A percentile compares a stretch with the other conserved stretches of the same genome.
Evolutionary conservation across 2,888 invertebrate genomes (phyloP).

Genomic region (Eudemis profundana): DNA sequence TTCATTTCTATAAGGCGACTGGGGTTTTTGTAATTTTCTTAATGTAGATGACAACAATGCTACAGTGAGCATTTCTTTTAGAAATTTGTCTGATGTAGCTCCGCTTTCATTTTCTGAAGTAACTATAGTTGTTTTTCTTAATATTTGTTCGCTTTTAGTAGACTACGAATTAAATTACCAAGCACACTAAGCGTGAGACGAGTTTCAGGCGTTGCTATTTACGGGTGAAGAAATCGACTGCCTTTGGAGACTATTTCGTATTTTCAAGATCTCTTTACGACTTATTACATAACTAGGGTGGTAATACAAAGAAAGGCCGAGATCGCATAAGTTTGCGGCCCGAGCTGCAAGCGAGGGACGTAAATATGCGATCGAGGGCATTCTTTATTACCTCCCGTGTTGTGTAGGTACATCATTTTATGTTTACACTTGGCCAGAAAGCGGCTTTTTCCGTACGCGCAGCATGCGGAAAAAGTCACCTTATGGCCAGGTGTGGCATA

Average conservation of each 20-base stretch:
- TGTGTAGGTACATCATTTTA: too few species aligned
- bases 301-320: not conserved
- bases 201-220: conserved; percentile 15
- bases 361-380: too few species aligned
- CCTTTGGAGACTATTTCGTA: not conserved
- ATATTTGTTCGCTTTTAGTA: conserved; percentile 7
- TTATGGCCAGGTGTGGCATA: not conserved
- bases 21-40: conserved; percentile 29
- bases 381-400: too few species aligned
- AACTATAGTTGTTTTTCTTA: not conserved
- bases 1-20: conserved; percentile 11
- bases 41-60: conserved; percentile 17
- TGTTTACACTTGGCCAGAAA: too few species aligned
- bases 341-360: too few species aligned
- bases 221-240: not conserved
- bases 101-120: not conserved
- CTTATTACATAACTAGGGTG: not conserved
- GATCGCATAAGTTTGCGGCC: too few species aligned
- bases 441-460: too few species aligned
- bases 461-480: too few species aligned
- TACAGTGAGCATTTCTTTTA: conserved; percentile 15
- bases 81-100: conserved; percentile 2
- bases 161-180: not conserved
- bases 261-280: not conserved
- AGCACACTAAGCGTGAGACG: not conserved